Evolutionary conservation across 2,888 invertebrate species (phyloP).

Genomic region (Lamellibrachia columna): DNA sequence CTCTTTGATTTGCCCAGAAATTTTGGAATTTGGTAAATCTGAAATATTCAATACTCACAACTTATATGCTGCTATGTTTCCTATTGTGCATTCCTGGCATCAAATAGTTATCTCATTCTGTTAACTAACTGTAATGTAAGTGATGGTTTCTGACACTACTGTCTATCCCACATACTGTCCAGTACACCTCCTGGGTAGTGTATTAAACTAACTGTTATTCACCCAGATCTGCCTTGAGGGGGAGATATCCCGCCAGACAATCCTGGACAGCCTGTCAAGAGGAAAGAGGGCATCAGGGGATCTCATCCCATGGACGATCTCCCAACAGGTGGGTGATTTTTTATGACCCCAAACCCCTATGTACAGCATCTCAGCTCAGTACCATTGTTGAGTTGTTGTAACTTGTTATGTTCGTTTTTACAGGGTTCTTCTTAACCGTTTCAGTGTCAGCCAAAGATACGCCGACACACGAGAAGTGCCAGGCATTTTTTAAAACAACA

Average conservation of each 20-base stretch:
- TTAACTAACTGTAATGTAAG: too few relatives aligned
- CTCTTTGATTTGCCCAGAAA: too few relatives aligned
- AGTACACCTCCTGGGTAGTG: not conserved
- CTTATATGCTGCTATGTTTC: too few relatives aligned
- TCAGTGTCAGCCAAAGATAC: too few relatives aligned
- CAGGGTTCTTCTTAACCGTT: not conserved
- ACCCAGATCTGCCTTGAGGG: conserved; percentile 78
- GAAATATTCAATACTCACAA: too few relatives aligned
- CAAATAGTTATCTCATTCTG: too few relatives aligned
- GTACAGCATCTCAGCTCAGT: not conserved
- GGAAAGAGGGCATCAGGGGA: conserved; percentile 95
- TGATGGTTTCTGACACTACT: too few relatives aligned
- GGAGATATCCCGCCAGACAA: conserved; percentile 73
- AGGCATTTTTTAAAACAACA: too few relatives aligned
- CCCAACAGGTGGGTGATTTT: conserved; percentile 77
- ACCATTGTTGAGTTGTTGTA: not conserved
- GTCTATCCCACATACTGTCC: too few relatives aligned
- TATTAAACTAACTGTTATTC: not conserved
- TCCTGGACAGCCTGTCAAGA: conserved; percentile 81
- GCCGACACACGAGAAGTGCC: too few relatives aligned
- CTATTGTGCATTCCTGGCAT: too few relatives aligned
- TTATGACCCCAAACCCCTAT: not conserved
- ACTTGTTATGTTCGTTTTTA: not conserved
- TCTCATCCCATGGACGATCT: conserved; percentile 97
- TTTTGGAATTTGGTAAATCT: too few relatives aligned